phyloP scores from a whole-genome alignment of 2,113 vertebrate genomes.

The Chrysemys picta region DNA sequence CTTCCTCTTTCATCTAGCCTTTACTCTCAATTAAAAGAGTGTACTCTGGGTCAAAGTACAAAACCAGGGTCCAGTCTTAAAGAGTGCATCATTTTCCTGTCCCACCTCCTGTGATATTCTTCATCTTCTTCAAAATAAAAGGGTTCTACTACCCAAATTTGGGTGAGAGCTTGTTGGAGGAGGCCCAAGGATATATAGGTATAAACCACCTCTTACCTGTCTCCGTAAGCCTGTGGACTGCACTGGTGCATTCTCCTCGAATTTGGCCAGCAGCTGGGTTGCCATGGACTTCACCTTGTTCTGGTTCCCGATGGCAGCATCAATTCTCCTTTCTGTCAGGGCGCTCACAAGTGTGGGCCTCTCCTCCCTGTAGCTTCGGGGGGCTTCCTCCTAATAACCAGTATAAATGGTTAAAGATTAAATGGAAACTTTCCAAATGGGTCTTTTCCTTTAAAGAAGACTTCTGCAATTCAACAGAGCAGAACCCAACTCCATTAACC shows the following conservation, averaged over 20 bases:
- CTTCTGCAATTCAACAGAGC: background rate
- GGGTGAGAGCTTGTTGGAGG: background rate
- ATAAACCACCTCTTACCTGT: conserved; percentile 82
- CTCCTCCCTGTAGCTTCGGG: conserved; percentile 81
- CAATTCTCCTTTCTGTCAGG: conserved; percentile 85
- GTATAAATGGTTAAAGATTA: background rate
- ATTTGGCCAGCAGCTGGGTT: conserved; percentile 96
- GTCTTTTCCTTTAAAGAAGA: background rate
- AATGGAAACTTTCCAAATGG: background rate
- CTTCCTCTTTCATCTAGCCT: background rate
- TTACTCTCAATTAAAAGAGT: background rate
- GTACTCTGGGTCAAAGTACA: background rate
- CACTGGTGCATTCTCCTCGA: conserved; percentile 92
- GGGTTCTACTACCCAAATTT: background rate
- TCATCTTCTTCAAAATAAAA: background rate
- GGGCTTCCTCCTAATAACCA: conserved; percentile 85
- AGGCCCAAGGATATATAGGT: background rate
- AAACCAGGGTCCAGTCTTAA: background rate
- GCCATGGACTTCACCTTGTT: conserved; percentile 99
- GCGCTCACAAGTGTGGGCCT: conserved; percentile 77
- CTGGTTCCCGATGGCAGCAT: conserved; percentile 84
- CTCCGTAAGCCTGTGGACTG: conserved; percentile 85
- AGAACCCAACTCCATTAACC: background rate
- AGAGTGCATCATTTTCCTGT: background rate
- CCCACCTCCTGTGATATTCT: background rate